Base-by-base conservation (phyloP, 1,140 invertebrate species). In the Saccostrea cuccullata region DNA sequence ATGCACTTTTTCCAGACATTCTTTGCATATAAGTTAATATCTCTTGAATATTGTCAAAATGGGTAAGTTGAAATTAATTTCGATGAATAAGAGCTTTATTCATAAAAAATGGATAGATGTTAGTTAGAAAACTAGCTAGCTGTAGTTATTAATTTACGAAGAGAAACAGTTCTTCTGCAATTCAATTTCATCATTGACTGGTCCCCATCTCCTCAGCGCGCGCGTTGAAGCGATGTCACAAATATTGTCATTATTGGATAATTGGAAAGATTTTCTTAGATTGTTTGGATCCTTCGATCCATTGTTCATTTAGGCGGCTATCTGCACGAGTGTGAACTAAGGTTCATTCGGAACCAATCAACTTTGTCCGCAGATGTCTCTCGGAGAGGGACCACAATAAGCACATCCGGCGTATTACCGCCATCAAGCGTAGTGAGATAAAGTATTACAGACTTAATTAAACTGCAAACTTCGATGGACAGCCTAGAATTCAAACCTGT, bases 191-290 rank as follows among this genome's bases (percentile, higher is more conserved):
- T 15, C 23, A 77, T 30, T 26, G 23, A 77, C 23, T 36, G 15
- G 23, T 13, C 26, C 70, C 70, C 70, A 23, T 77, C n/a, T 64
- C n/a, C 26, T 77, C 67, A 26, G 13, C 15, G 26, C 70, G 70
- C 70, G 70, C 70, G 58, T 64, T 36, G 26, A 77, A 77, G 70
- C 70, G 30, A 6, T 77, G 70, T 77, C 70, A 77, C 70, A 36
- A 77, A 77, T 77, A 77, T 77, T 77, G 70, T 77, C 70, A 36
- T 77, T 77, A 77, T 77, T 36, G 70, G 70, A 77, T 77, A 77
- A 77, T 77, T 77, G 70, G 70, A 77, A 77, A 77, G 23, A 77
- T 77, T 77, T 77, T 36, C 70, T 77, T 30, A 64, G 70, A 77
- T 77, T 77, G 70, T 77, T 77, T 36, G 23, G 23, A 77, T 77